Evolutionary conservation across 2,797 vertebrate species (phyloP).

Genomic region (Phyllotis vaccarum): DNA sequence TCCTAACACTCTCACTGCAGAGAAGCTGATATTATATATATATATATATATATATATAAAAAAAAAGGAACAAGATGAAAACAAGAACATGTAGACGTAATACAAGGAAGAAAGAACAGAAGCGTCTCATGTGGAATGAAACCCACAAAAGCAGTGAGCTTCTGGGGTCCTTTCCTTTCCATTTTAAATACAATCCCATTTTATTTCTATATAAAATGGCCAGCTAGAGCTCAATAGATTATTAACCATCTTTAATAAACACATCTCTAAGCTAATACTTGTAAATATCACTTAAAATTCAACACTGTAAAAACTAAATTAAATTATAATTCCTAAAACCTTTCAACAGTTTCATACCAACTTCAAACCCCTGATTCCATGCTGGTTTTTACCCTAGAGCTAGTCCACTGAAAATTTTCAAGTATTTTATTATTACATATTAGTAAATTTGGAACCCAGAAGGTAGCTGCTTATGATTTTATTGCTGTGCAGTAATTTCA

Average conservation of each 20-base stretch:
- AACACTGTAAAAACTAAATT: constrained; percentile 66
- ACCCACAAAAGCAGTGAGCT: not conserved
- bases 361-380: constrained; percentile 29
- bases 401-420: constrained; percentile 56
- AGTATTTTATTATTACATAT: not conserved
- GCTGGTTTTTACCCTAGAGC: constrained; percentile 36
- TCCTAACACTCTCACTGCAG: not conserved
- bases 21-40: constrained; percentile 12
- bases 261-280: constrained; percentile 55
- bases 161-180: constrained; percentile 23
- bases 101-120: not conserved
- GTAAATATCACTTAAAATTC: constrained; percentile 63
- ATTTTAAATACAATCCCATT: constrained; percentile 55
- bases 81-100: not conserved
- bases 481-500: not conserved
- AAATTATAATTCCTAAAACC: constrained; percentile 49
- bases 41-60: no score
- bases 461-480: constrained; percentile 9
- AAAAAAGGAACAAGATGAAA: not conserved
- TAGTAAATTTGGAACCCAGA: not conserved
- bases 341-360: constrained; percentile 57
- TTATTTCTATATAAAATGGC: constrained; percentile 46
- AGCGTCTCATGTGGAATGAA: not conserved
- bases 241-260: constrained; percentile 63
- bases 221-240: constrained; percentile 39